Evolutionary conservation across 2,888 invertebrate genomes (phyloP).

Genomic region (Mechanitis mazaeus): DNA sequence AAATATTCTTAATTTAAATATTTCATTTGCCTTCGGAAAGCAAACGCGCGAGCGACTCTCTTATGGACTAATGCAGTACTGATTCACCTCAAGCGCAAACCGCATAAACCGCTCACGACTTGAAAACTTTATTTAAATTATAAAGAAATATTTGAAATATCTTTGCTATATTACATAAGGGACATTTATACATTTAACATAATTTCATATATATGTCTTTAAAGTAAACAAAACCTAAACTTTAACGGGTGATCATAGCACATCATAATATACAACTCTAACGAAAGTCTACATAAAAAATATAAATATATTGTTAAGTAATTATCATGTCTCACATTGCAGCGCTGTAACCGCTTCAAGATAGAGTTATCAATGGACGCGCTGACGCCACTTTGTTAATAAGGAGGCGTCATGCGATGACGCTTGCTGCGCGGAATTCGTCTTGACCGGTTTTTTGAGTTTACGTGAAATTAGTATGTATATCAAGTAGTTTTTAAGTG

Average conservation of each 20-base stretch:
- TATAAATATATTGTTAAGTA: too few relatives aligned
- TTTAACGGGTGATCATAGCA: too few relatives aligned
- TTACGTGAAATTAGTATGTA: slow-evolving; percentile 23
- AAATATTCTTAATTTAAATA: slow-evolving; percentile 72
- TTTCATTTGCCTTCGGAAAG: slow-evolving; percentile 50
- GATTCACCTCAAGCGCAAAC: slow-evolving; percentile 66
- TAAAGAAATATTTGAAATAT: slow-evolving; percentile 49
- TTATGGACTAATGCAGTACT: slow-evolving; percentile 71
- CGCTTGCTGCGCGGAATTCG: slow-evolving; percentile 52
- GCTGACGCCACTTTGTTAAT: slow-evolving; percentile 54
- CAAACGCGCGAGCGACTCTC: slow-evolving; percentile 67
- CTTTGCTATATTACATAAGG: slow-evolving; percentile 20
- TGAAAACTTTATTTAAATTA: slow-evolving; percentile 62
- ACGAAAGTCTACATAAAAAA: too few relatives aligned
- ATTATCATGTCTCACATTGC: slow-evolving; percentile 6
- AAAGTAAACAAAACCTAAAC: too few relatives aligned
- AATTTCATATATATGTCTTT: background rate
- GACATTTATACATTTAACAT: background rate
- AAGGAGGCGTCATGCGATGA: slow-evolving; percentile 58
- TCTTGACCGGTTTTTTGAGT: slow-evolving; percentile 33
- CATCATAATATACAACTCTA: too few relatives aligned
- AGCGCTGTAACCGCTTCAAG: slow-evolving; percentile 48
- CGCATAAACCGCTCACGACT: slow-evolving; percentile 61
- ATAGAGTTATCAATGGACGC: slow-evolving; percentile 42
- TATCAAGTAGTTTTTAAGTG: slow-evolving; percentile 7